Conservation (phyloP, 2,888 invertebrate genomes). For the Heliconius ismenius region DNA sequence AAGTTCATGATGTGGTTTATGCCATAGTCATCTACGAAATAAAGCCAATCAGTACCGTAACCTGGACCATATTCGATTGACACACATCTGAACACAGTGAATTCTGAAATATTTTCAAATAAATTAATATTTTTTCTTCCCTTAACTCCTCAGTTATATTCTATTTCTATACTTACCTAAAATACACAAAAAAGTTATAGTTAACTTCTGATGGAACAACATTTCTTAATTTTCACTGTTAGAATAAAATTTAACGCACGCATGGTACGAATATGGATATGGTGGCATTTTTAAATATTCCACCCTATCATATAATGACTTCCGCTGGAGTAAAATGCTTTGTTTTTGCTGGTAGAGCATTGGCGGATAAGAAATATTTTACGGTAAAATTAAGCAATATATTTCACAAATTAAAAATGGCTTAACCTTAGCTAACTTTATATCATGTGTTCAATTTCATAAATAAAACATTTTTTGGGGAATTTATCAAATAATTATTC, state of each 20-base stretch:
- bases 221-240: neutral
- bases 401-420: neutral
- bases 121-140: neutral
- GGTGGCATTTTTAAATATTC: slow-evolving; percentile 3
- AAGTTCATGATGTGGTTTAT: slow-evolving; percentile 65
- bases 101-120: slow-evolving; percentile 20
- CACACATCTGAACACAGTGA: neutral
- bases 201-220: neutral
- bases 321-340: slow-evolving; percentile 36
- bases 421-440: neutral
- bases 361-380: slow-evolving; percentile 5
- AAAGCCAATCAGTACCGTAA: slow-evolving; percentile 74
- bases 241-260: neutral
- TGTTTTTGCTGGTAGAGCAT: slow-evolving; percentile 8
- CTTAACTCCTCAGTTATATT: too few relatives aligned
- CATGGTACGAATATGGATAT: neutral
- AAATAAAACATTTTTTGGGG: neutral
- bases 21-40: slow-evolving; percentile 72
- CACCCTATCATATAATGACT: slow-evolving; percentile 41
- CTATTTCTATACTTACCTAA: slow-evolving; percentile 9
- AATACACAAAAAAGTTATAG: neutral
- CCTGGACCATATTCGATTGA: slow-evolving; percentile 53
- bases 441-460: neutral
- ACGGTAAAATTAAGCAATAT: neutral
- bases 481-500: too few relatives aligned